Conservation (phyloP, 2,888 invertebrate genomes). For the Pinctada fucata region DNA sequence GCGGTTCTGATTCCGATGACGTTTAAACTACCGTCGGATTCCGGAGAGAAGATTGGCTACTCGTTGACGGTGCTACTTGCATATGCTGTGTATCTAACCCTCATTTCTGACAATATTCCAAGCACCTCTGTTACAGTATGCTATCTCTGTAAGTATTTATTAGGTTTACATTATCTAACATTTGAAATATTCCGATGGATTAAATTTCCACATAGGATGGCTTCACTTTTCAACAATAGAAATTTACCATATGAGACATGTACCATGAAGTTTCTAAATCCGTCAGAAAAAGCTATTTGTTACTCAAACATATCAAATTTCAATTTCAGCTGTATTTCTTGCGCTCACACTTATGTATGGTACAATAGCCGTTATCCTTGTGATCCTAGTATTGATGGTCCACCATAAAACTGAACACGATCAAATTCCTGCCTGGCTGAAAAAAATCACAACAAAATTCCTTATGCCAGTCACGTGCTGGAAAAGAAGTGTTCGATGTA, state of each 20-base stretch:
- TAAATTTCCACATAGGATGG: neutral
- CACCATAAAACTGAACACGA: slow-evolving; percentile 29
- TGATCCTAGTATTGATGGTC: slow-evolving; percentile 30
- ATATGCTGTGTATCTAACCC: slow-evolving; percentile 37
- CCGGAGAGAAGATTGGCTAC: slow-evolving; percentile 40
- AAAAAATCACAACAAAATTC: slow-evolving; percentile 12
- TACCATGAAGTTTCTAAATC: neutral
- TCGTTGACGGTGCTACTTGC: slow-evolving; percentile 33
- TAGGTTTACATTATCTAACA: neutral
- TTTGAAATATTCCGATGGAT: neutral
- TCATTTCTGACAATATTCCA: slow-evolving; percentile 39
- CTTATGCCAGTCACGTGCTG: slow-evolving; percentile 12
- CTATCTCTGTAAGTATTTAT: slow-evolving; percentile 31
- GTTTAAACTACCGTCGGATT: slow-evolving; percentile 37
- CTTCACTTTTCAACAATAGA: neutral
- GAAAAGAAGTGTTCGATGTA: slow-evolving; percentile 5
- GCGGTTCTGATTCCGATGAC: slow-evolving; percentile 45
- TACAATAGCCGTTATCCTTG: slow-evolving; percentile 25
- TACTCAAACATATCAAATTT: neutral
- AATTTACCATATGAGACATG: neutral
- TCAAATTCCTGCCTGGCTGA: slow-evolving; percentile 32
- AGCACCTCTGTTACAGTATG: slow-evolving; percentile 36
- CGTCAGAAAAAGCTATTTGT: neutral
- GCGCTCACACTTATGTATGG: slow-evolving; percentile 25
- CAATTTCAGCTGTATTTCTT: slow-evolving; percentile 35